Evolutionary conservation across 2,888 invertebrate genomes (phyloP).

Genomic region (Drosophila recens): DNA sequence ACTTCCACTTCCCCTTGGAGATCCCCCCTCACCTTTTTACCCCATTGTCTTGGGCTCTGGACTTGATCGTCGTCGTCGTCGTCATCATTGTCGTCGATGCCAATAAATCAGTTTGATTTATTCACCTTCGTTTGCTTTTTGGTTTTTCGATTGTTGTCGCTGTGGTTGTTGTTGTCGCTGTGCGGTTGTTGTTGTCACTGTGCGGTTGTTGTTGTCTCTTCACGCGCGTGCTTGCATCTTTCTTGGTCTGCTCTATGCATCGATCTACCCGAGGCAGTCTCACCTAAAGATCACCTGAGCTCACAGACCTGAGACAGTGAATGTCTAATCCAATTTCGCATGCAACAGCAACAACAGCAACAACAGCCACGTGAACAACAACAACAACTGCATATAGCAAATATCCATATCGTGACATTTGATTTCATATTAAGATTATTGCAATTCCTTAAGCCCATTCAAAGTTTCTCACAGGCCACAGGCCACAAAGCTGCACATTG

Average conservation of each 20-base stretch:
- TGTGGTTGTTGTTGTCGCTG: slow-evolving; percentile 24
- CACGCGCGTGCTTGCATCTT: slow-evolving; percentile 73
- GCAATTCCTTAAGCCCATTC: slow-evolving; percentile 6
- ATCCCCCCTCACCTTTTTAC: background rate
- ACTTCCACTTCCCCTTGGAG: slow-evolving; percentile 5
- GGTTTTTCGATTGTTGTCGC: slow-evolving; percentile 56
- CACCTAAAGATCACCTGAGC: slow-evolving; percentile 65
- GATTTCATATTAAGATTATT: slow-evolving; percentile 73
- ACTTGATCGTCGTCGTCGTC: slow-evolving; percentile 39
- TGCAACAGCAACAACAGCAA: slow-evolving; percentile 27
- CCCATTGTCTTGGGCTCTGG: slow-evolving; percentile 54
- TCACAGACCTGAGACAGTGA: slow-evolving; percentile 9
- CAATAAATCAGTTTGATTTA: slow-evolving; percentile 82
- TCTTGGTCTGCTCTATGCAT: slow-evolving; percentile 46
- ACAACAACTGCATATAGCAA: slow-evolving; percentile 43
- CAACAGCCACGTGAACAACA: slow-evolving; percentile 14
- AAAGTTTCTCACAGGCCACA: slow-evolving; percentile 20
- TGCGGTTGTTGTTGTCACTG: slow-evolving; percentile 62
- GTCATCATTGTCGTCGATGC: slow-evolving; percentile 70
- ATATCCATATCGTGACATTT: slow-evolving; percentile 78
- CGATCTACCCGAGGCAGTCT: slow-evolving; percentile 27
- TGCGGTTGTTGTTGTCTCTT: slow-evolving; percentile 60
- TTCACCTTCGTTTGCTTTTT: slow-evolving; percentile 63
- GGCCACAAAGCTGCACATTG: slow-evolving; percentile 5
- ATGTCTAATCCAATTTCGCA: slow-evolving; percentile 69